Base-by-base conservation (phyloP, 2,888 invertebrate species). In the Tillus elongatus region DNA sequence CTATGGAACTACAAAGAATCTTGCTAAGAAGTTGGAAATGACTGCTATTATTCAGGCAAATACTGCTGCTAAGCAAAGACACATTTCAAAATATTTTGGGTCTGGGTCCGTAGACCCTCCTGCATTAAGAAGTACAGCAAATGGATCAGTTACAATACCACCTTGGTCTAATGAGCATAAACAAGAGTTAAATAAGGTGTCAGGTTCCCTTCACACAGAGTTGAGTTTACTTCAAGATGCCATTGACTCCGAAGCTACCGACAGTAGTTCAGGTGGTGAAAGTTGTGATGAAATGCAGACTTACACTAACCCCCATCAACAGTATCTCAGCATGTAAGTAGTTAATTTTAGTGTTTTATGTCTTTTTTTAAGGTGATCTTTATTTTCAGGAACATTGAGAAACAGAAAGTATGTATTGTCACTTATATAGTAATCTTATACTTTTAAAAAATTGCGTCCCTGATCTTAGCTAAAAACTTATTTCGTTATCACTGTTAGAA, bases 211-310 rank as follows among this genome's bases (percentile, higher is more conserved):
- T 43, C 72, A 76, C 33, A 75, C 79, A 0, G 84, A 87, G 60
- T 64, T 91, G 48, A 72, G 77, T 14, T 70, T 83, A 44, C 74
- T 89, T 37, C 82, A 87, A 58, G 71, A 73, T 41, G 79, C 80
- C 52, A 70, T 89, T 45, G 93, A 95, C 64, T 90, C 91, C 1
- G 93, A 95, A 68, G 91, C 88, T 19, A 95, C 95, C 1, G 89
- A 82, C 10, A 90, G 90, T 42, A 92, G 91, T 57, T 92, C 92
- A 10, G 93, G 91, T 35, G 91, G 89, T 16, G 93, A 93, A 63
- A 91, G 90, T 56, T 88, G 88, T 63, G 92, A 93, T 69, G 92
- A 93, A 63, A 77, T 82, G 68, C 77, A 84, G 47, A 66, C 70
- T 41, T 87, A 83, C 66, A 85, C 78, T 63, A 87, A 87, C 66